Conservation (phyloP, 1,140 invertebrate genomes). For the Orchesella cincta region DNA sequence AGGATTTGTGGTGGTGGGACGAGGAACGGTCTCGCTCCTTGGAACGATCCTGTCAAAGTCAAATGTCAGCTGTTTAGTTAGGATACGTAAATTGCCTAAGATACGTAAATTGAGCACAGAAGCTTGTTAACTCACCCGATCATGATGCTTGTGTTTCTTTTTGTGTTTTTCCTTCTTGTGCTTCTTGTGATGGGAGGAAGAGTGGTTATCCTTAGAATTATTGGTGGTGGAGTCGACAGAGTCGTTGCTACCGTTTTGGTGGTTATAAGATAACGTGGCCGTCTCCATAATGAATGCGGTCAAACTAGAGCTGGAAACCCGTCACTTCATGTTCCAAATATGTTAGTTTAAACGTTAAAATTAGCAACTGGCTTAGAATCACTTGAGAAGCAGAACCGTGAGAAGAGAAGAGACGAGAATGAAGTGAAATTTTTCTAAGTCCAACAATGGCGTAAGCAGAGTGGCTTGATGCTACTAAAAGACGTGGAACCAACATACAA, state of each 20-base stretch:
- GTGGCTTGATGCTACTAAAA: background rate
- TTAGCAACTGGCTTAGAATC: background rate
- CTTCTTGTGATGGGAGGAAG: conserved; percentile 56
- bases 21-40: conserved; percentile 50
- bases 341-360: background rate
- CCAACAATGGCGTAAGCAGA: conserved; percentile 4
- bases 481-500: background rate
- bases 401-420: background rate
- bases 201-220: background rate
- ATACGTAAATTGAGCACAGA: background rate
- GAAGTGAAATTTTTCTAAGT: conserved; percentile 5
- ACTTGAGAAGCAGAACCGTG: background rate
- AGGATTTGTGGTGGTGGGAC: conserved; percentile 58
- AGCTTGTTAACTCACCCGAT: background rate
- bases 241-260: background rate
- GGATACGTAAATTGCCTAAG: background rate
- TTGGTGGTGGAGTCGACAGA: background rate
- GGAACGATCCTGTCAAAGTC: background rate
- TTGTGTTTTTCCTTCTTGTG: conserved; percentile 57
- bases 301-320: background rate
- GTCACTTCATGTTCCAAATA: background rate
- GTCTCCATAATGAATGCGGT: background rate
- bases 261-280: conserved; percentile 44
- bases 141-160: conserved; percentile 14
- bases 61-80: background rate